Percentiles rank a stretch among this genome's conserved stretches.
These are phyloP conservation scores for Podarcis raffonei DNA, from an alignment of 2,113 vertebrate species.

Conservation along the genomic window DNA sequence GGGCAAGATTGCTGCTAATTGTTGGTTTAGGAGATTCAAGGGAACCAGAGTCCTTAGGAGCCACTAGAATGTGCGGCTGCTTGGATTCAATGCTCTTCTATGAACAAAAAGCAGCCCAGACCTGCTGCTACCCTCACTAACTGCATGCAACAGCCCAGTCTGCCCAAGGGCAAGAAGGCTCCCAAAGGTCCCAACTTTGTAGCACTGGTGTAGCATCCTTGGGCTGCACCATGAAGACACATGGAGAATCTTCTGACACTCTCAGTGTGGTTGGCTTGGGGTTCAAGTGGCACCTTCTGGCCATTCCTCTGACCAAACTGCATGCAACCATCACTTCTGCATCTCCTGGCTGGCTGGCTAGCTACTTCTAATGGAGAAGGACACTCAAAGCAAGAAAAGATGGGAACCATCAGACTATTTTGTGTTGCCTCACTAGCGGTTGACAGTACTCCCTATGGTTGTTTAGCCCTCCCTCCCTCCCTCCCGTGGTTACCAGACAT, in stretches of 20 bases:
- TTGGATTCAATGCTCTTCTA: neutral
- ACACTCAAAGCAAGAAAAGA: too few relatives aligned
- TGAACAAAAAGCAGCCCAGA: neutral
- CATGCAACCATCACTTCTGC: too few relatives aligned
- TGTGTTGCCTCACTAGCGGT: neutral
- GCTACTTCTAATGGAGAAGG: too few relatives aligned
- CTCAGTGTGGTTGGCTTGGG: too few relatives aligned
- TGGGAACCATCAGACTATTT: neutral
- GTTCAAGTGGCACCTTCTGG: too few relatives aligned
- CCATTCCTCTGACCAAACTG: too few relatives aligned
- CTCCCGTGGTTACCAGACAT: neutral
- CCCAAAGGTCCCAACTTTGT: neutral
- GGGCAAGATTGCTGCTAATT: neutral
- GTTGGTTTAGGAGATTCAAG: neutral
- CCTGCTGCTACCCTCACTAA: neutral
- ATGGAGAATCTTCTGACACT: neutral
- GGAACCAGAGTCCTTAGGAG: neutral
- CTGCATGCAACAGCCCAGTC: neutral
- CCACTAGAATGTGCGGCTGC: neutral
- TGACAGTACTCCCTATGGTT: neutral
- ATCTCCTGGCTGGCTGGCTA: too few relatives aligned
- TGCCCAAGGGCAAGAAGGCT: neutral
- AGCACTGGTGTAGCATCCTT: neutral
- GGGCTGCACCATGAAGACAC: neutral
- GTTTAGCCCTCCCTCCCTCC: neutral